Evolutionary conservation across 2,888 invertebrate genomes (phyloP), one percentile per base, ranked within the genome.

Genomic region (Hirtodrosophila cameraria): DNA sequence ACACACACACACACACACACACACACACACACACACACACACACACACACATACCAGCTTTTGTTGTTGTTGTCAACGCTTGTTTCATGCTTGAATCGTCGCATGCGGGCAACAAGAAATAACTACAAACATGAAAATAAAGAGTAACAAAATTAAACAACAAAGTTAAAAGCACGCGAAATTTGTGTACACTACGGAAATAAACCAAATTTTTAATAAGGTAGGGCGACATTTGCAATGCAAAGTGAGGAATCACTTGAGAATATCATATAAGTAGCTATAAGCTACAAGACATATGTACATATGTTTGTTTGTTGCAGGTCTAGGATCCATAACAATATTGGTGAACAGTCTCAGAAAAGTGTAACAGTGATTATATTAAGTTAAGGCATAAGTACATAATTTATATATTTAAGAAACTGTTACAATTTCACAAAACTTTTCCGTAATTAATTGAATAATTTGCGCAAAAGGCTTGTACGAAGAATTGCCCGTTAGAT

Each of bases 161-260:
- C 62, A 67, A 75, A 71, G 75, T 71, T 71, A 75, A 71, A 67
- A 71, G 71, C 75, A 74, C 67, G 75, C 75, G 52, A 71, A 59
- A 58, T 55, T 49, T 67, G 59, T 60, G 53, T 55, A 38, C 63
- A 33, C 54, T 48, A 48, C 45, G 53, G 46, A 61, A 57, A 45
- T 49, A 53, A 42, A 60, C 38, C 39, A 30, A 55, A 42, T 55
- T 45, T 38, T 53, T 20, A 54, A 59, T 64, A 53, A 33, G 70
- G 46, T 53, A 31, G 36, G 62, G 50, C 42, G 27, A 63, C 50
- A 15, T 43, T 39, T 25, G 36, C 11, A 11, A 11, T 6, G 36
- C 36, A 36, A 35, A 53, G 45, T 45, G 57, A 16, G 23, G 57
- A 36, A 16, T 23, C 11, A 36, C 43, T 57, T 36, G 43, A 46